A percentile compares a stretch with the other conserved stretches of the same genome.
Evolutionary conservation across 2,888 invertebrate species (phyloP).

Genomic region (Eupithecia exiguata): DNA sequence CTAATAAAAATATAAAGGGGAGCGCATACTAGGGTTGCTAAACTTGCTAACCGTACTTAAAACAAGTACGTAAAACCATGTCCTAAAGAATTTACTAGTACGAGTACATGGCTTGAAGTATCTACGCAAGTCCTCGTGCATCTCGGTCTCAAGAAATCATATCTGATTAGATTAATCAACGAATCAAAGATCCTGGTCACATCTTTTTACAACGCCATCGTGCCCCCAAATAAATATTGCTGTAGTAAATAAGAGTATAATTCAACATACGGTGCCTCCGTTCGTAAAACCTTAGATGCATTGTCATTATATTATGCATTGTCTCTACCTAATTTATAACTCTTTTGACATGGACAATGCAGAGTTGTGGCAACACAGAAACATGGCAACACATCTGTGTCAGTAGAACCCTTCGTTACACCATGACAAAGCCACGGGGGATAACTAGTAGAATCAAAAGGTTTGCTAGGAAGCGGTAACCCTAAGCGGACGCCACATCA

Average conservation of each 20-base stretch:
- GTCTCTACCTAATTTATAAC: background rate
- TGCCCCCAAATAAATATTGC: background rate
- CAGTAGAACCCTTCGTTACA: background rate
- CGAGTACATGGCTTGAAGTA: too few relatives aligned
- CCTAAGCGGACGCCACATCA: conserved; percentile 70
- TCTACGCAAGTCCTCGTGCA: background rate
- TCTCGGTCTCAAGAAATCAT: background rate
- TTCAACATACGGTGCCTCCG: background rate
- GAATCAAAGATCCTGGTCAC: background rate
- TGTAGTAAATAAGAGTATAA: background rate
- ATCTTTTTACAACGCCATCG: background rate
- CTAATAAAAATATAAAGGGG: conserved; percentile 37
- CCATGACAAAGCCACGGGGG: background rate
- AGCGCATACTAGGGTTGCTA: conserved; percentile 32
- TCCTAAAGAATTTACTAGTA: background rate
- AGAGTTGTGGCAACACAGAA: background rate
- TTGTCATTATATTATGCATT: background rate
- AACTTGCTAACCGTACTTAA: conserved; percentile 1
- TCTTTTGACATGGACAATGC: background rate
- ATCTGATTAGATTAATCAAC: background rate
- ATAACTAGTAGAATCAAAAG: conserved; percentile 29
- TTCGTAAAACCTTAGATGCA: background rate
- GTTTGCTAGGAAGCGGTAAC: conserved; percentile 56
- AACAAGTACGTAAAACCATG: background rate
- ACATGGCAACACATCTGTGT: too few relatives aligned